Base-by-base conservation (phyloP, 2,797 vertebrate genomes). In the Phoxinus dragarum region DNA sequence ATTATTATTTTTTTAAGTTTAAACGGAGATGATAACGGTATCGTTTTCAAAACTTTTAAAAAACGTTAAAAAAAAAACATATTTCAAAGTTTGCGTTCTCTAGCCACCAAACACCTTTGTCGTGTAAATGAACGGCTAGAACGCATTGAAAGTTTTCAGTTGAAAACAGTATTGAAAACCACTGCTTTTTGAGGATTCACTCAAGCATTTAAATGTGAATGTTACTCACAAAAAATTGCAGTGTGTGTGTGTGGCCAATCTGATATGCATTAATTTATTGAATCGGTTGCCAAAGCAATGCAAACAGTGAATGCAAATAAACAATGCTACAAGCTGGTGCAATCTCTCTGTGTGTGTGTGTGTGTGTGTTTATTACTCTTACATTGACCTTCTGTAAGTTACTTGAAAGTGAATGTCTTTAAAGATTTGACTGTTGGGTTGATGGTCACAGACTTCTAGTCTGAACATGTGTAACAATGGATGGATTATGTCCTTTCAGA, bases 401-500 rank as follows among this genome's bases (percentile, higher is more conserved):
- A 75, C 42, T 66, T 52, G 9, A 76, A 81, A 71, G 31, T 66
- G 59, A 85, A 73, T 80, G 31, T 27, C 27, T 71, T 72, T 54
- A 40, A 49, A 74, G 42, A 27, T 52, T 38, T 14, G 9, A 27
- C 38, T 47, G 21, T 40, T 10, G 19, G 17, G 19, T 66, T 67
- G 72, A 66, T 75, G 23, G 75, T 59, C 66, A 84, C 74, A 72
- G 67, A 80, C 42, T 72, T 80, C 31, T 52, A 78, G 73, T 38
- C 73, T 77, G 59, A 74, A 66, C 71, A 61, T 77, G 40, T 42
- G 54, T 49, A 87, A 86, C 88, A 82, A 82, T 76, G 84, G 64
- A 34, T 47, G 85, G 82, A 82, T 72, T 88, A 88, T 86, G 78
- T 76, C 44, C 79, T 85, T 84, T 77, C 44, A 66, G 52, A 72